Evolutionary conservation across 2,888 invertebrate genomes (phyloP).

Genomic region (Melanchra persicariae): DNA sequence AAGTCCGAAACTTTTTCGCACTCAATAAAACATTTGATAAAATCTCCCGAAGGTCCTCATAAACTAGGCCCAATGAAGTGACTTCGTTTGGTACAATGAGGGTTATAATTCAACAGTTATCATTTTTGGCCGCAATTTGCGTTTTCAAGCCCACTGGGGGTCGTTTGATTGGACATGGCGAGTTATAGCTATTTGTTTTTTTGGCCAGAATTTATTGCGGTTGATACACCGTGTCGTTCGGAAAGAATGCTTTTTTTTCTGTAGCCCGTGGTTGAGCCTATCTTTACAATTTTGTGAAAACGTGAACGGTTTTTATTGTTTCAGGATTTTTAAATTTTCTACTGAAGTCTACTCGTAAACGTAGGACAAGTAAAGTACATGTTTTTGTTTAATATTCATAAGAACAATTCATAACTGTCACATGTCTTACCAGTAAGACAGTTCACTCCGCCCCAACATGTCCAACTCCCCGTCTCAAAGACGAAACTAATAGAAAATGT

Average conservation of each 20-base stretch:
- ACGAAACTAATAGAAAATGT: conserved; percentile 45
- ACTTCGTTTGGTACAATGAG: conserved; percentile 76
- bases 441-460: conserved; percentile 5
- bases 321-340: not conserved
- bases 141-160: conserved; percentile 77
- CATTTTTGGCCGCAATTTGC: conserved; percentile 84
- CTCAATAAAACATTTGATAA: conserved; percentile 76
- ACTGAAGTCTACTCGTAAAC: not conserved
- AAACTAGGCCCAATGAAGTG: conserved; percentile 76
- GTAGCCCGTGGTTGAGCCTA: not conserved
- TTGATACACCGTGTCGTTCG: conserved; percentile 55
- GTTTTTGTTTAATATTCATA: conserved; percentile 10
- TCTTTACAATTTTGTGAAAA: conserved; percentile 10
- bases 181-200: conserved; percentile 75
- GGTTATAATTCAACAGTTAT: conserved; percentile 81
- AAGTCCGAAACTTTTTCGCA: conserved; percentile 69
- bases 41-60: conserved; percentile 77
- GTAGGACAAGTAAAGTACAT: not conserved
- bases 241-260: conserved; percentile 29
- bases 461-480: conserved; percentile 26
- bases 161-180: conserved; percentile 80
- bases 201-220: conserved; percentile 68
- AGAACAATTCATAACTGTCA: conserved; percentile 22
- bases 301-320: not conserved
- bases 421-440: conserved; percentile 12